Conservation (phyloP, 2,888 invertebrate species). For the Cheilosia urbana region DNA sequence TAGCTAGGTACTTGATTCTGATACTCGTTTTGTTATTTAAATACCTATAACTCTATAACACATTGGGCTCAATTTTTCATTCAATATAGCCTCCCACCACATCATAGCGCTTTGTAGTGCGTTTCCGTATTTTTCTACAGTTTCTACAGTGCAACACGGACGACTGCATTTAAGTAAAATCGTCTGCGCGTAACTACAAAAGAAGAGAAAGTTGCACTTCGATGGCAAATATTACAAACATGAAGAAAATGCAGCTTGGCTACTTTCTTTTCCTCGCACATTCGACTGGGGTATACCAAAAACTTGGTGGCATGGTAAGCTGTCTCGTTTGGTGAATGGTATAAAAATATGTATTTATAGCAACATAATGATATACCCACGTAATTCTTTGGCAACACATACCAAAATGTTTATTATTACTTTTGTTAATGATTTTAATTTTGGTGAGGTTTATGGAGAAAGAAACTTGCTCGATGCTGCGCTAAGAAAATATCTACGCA, state of each 20-base stretch:
- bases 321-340: conserved; percentile 3
- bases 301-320: conserved; percentile 15
- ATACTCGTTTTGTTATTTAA: too few species aligned
- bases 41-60: too few species aligned
- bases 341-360: neutral
- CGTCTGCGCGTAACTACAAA: conserved; percentile 60
- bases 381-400: too few species aligned
- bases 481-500: too few species aligned
- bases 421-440: too few species aligned
- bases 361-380: too few species aligned
- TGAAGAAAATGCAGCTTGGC: conserved; percentile 22
- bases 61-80: too few species aligned
- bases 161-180: conserved; percentile 40
- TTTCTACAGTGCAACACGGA: neutral
- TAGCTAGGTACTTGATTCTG: too few species aligned
- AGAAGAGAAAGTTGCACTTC: conserved; percentile 63
- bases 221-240: conserved; percentile 30
- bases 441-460: too few species aligned
- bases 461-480: too few species aligned
- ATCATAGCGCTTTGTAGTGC: neutral
- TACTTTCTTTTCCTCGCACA: conserved; percentile 53
- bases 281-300: neutral
- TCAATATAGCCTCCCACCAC: too few species aligned
- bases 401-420: too few species aligned
- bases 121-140: conserved; percentile 36